Evolutionary conservation across 2,888 invertebrate species (phyloP).

Genomic region (Acanthosoma haemorrhoidale): DNA sequence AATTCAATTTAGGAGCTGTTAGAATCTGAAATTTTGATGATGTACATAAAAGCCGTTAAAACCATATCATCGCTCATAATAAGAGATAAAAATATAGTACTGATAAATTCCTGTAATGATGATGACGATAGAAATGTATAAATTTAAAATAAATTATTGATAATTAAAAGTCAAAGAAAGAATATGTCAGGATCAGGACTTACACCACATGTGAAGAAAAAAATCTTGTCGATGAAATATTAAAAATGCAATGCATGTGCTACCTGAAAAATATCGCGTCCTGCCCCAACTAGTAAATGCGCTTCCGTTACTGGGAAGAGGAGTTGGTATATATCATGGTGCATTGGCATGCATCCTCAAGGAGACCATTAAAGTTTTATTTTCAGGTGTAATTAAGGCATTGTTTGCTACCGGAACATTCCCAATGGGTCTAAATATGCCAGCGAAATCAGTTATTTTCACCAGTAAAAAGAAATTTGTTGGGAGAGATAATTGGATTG

Average conservation of each 20-base stretch:
- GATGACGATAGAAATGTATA: too few relatives aligned
- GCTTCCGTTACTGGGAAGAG: conserved; percentile 82
- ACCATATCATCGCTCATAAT: too few relatives aligned
- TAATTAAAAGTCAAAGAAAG: too few relatives aligned
- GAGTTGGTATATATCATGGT: conserved; percentile 98
- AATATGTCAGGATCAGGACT: too few relatives aligned
- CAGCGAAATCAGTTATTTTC: conserved; percentile 96
- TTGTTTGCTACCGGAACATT: conserved; percentile 99
- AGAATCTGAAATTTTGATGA: too few relatives aligned
- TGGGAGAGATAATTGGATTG: conserved; percentile 89
- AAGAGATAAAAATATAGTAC: too few relatives aligned
- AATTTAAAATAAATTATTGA: too few relatives aligned
- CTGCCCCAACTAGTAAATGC: conserved; percentile 93
- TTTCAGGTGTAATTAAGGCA: conserved; percentile 94
- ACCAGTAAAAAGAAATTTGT: conserved; percentile 95
- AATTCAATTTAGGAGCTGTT: too few relatives aligned
- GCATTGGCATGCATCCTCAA: conserved; percentile 92
- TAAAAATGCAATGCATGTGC: conserved; percentile 95
- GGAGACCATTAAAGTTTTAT: conserved; percentile 97
- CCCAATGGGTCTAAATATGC: conserved; percentile 99
- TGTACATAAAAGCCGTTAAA: too few relatives aligned
- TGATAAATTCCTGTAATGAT: too few relatives aligned
- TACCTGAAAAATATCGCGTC: conserved; percentile 88
- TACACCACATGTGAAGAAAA: conserved; percentile 93
- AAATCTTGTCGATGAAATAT: conserved; percentile 90